Percentiles rank a stretch among this genome's conserved stretches.
These are phyloP conservation scores for Ploceus nigricollis DNA, from an alignment of 2,113 vertebrate species.

Conservation along the genomic window DNA sequence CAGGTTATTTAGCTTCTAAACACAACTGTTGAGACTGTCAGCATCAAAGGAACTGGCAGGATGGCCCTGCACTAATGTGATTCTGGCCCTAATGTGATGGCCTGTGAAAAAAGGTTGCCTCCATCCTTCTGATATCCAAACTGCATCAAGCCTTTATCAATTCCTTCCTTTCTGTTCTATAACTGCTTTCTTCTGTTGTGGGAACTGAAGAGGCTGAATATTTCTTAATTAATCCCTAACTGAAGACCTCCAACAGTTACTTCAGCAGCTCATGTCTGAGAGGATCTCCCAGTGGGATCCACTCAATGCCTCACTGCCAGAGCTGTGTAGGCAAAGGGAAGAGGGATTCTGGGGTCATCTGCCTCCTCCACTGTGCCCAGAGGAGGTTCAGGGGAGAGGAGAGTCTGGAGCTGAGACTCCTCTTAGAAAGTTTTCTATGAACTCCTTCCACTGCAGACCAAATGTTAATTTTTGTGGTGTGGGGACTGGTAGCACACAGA, in stretches of 20 bases:
- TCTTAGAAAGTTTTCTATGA: not conserved
- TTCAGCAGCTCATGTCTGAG: rapidly evolving
- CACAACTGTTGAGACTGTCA: not conserved
- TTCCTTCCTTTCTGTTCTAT: not conserved
- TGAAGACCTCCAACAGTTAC: not conserved
- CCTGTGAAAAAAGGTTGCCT: not conserved
- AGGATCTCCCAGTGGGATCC: not conserved
- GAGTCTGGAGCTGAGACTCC: not conserved
- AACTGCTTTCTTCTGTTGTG: not conserved
- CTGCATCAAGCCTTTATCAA: not conserved
- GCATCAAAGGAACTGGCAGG: not conserved
- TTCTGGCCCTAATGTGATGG: not conserved
- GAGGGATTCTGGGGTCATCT: rapidly evolving
- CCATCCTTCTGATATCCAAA: not conserved
- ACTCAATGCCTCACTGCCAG: rapidly evolving
- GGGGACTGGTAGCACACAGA: not conserved
- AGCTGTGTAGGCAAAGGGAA: not conserved
- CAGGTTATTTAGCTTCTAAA: not conserved
- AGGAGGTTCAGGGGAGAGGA: rapidly evolving
- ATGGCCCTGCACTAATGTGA: not conserved
- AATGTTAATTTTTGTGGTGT: not conserved
- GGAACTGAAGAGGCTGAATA: not conserved
- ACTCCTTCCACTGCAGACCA: not conserved
- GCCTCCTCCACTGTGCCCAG: not conserved
- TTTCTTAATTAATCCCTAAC: not conserved